phyloP scores from a whole-genome alignment of 2,797 vertebrate species.

The Geotrypetes seraphini region DNA sequence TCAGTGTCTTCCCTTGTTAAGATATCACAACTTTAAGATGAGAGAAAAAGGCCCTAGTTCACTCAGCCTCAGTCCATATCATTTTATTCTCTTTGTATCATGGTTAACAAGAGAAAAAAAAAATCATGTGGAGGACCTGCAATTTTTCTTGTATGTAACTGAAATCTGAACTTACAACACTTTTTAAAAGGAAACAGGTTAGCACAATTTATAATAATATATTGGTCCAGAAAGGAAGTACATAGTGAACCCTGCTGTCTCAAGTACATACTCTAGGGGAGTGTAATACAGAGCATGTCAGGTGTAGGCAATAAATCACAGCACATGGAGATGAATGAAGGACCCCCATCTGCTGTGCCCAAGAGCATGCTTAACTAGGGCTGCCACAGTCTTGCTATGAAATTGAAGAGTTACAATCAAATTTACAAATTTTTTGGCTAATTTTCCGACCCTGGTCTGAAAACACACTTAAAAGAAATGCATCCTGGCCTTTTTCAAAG shows the following conservation, averaged over 20 bases:
- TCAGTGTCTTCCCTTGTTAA: conserved; percentile 2
- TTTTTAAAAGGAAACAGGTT: conserved; percentile 53
- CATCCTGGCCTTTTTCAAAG: conserved; percentile 42
- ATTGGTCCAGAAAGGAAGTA: conserved; percentile 55
- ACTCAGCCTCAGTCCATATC: too few relatives aligned
- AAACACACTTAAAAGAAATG: conserved; percentile 35
- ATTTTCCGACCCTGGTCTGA: conserved; percentile 55
- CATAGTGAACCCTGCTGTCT: conserved; percentile 42
- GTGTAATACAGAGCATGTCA: conserved; percentile 46
- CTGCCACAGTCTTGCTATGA: conserved; percentile 49
- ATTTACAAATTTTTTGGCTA: conserved; percentile 57
- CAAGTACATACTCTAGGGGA: conserved; percentile 43
- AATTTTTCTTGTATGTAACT: conserved; percentile 19
- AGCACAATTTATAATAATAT: conserved; percentile 59
- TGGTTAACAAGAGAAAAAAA: neutral
- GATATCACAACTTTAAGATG: neutral
- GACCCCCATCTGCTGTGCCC: conserved; percentile 39
- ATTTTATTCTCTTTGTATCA: neutral
- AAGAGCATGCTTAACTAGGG: conserved; percentile 37
- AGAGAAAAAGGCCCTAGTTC: too few relatives aligned
- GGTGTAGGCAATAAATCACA: conserved; percentile 43
- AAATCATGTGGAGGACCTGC: neutral
- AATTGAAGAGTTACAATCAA: conserved; percentile 54
- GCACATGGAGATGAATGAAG: conserved; percentile 26
- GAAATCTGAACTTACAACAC: conserved; percentile 40